Evolutionary conservation across 2,113 vertebrate species (phyloP).

Genomic region (Cranoglanis bouderius): DNA sequence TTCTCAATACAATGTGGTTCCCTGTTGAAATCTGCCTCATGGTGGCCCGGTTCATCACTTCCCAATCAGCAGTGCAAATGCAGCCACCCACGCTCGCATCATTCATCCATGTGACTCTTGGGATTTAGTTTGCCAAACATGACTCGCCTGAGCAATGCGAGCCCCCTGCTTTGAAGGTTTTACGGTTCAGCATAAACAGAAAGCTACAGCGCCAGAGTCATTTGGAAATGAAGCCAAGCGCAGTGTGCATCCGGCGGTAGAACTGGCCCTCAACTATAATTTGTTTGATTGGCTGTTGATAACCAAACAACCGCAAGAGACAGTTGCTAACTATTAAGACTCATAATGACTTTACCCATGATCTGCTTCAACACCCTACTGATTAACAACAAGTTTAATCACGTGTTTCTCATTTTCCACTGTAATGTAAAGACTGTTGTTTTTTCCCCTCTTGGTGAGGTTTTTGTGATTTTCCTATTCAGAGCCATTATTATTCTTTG

Average conservation of each 20-base stretch:
- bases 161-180: conserved; percentile 1
- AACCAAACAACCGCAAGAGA: neutral
- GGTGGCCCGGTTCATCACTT: conserved; percentile 32
- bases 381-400: neutral
- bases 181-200: neutral
- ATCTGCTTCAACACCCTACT: neutral
- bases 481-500: neutral
- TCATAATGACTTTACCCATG: neutral
- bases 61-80: conserved; percentile 31
- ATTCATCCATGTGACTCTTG: neutral
- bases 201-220: neutral
- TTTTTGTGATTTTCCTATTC: neutral
- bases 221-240: neutral
- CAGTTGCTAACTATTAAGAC: neutral
- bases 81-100: neutral
- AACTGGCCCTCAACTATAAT: neutral
- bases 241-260: neutral
- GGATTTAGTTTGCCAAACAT: conserved; percentile 12
- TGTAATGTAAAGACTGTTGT: neutral
- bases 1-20: conserved; percentile 19
- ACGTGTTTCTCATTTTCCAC: neutral
- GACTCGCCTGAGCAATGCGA: neutral
- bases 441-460: neutral
- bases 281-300: neutral
- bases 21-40: conserved; percentile 29